Evolutionary conservation across 1,140 invertebrate species (phyloP).

Genomic region (Zaprionus capensis): DNA sequence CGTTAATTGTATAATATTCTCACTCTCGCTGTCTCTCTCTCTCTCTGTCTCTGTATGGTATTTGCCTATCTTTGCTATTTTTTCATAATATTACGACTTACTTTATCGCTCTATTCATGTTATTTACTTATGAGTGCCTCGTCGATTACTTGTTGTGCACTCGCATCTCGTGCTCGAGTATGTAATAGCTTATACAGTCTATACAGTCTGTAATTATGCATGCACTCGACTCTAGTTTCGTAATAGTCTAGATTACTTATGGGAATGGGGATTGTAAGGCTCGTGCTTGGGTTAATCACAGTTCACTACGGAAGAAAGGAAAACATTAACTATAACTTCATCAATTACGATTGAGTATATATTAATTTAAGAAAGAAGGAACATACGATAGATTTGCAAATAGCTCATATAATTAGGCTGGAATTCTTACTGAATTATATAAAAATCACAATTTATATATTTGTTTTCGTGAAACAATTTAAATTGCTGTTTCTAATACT

Average conservation of each 20-base stretch:
- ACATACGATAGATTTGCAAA: too few relatives aligned
- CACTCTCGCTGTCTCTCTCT: not conserved
- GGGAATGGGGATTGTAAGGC: not conserved
- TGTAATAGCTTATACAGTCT: not conserved
- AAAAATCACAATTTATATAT: too few relatives aligned
- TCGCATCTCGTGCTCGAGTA: constrained; percentile 10
- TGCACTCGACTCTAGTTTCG: not conserved
- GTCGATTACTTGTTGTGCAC: not conserved
- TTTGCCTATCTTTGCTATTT: not conserved
- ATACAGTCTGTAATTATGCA: constrained; percentile 1
- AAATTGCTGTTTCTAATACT: too few relatives aligned
- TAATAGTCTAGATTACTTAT: constrained; percentile 27
- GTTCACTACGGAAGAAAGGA: not conserved
- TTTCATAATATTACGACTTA: constrained; percentile 1
- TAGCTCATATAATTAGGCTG: too few relatives aligned
- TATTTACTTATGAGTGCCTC: not conserved
- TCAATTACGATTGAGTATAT: not conserved
- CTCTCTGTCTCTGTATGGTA: not conserved
- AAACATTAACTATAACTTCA: not conserved
- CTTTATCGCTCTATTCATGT: constrained; percentile 45
- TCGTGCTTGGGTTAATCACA: not conserved
- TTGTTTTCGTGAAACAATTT: too few relatives aligned
- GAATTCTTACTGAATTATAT: too few relatives aligned
- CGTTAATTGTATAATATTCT: constrained; percentile 3
- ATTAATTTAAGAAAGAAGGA: too few relatives aligned